Evolutionary conservation across 2,888 invertebrate genomes (phyloP), one percentile per base, ranked within the genome.

Genomic region (Apamea crenata): DNA sequence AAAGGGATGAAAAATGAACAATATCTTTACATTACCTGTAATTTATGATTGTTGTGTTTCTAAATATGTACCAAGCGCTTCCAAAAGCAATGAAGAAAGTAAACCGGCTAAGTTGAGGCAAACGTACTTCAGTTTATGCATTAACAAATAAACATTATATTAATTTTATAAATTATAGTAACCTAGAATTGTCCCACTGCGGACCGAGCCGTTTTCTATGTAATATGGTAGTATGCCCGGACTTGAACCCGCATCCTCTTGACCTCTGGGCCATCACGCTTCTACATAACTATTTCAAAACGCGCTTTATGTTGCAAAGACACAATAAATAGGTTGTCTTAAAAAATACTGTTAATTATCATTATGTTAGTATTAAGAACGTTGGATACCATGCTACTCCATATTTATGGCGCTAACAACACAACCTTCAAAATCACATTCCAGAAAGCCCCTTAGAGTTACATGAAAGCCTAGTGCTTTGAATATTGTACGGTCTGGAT

Each of bases 381-480:
- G 36, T 36, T 36, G 36, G 50, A 47, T 32, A 32, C 1, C 32
- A 36, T 47, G 4, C 25, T 65, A 32, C 47, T 32, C 4, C 14
- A 25, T 66, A 18, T 77, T 53, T 32, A 63, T 40, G 21, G 21
- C 36, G 29, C 36, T 16, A 36, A 63, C 25, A 50, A 0, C 14
- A 36, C 8, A 18, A 61, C 16, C 47, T 67, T 29, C 61, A 40
- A 16, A 53, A 40, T 25, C 21, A 21, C 44, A 63, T 74, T 82
- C 73, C 66, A 36, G 2, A n/a, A 53, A 73, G 2, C 32, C 40
- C 68, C 83, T 72, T 61, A 56, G 21, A 10, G 14, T 32, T 40
- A 32, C 36, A 61, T 83, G 84, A 21, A 50, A 65, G 21, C 83
- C 80, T 83, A 75, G 83, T 83, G 16, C 29, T 72, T 18, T 25